phyloP scores from a whole-genome alignment of 2,113 vertebrate genomes.

The Gopherus evgoodei region DNA sequence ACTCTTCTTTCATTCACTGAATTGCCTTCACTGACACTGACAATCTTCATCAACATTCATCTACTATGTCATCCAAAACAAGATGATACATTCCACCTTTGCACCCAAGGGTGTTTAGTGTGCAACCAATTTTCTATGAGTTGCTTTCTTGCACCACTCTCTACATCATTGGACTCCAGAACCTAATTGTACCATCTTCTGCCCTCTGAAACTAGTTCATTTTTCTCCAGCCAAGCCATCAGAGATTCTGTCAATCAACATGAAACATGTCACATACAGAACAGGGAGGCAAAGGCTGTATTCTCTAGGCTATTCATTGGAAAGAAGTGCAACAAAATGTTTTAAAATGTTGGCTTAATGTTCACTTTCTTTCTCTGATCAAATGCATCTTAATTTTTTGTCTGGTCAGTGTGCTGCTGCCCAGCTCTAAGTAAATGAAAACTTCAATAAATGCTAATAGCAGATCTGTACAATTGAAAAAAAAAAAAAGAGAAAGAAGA shows the following conservation, averaged over 20 bases:
- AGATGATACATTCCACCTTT: conserved; percentile 52
- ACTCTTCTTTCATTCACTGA: conserved; percentile 10
- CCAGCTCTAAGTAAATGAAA: conserved; percentile 55
- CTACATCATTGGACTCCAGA: conserved; percentile 3
- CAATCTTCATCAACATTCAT: conserved; percentile 57
- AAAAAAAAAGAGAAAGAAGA: background rate
- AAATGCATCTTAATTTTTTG: conserved; percentile 1
- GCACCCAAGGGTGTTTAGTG: conserved; percentile 23
- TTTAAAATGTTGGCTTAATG: background rate
- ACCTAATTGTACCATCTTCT: conserved; percentile 69
- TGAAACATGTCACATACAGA: conserved; percentile 16
- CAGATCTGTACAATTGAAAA: background rate
- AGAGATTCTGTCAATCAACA: conserved; percentile 64
- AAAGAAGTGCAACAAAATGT: background rate
- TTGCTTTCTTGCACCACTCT: conserved; percentile 43
- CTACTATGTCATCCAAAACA: conserved; percentile 42
- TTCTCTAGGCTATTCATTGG: background rate
- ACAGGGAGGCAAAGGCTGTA: conserved; percentile 20
- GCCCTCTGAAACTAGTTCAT: conserved; percentile 70
- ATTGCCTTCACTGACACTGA: conserved; percentile 45
- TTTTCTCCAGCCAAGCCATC: conserved; percentile 66
- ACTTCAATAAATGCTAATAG: conserved; percentile 20
- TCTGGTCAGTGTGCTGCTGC: conserved; percentile 29
- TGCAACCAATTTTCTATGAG: conserved; percentile 40
- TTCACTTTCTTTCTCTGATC: background rate